Percentiles rank a stretch among this genome's conserved stretches.
Conservation (phyloP, 2,113 vertebrate species). For the Hyaena hyaena region DNA sequence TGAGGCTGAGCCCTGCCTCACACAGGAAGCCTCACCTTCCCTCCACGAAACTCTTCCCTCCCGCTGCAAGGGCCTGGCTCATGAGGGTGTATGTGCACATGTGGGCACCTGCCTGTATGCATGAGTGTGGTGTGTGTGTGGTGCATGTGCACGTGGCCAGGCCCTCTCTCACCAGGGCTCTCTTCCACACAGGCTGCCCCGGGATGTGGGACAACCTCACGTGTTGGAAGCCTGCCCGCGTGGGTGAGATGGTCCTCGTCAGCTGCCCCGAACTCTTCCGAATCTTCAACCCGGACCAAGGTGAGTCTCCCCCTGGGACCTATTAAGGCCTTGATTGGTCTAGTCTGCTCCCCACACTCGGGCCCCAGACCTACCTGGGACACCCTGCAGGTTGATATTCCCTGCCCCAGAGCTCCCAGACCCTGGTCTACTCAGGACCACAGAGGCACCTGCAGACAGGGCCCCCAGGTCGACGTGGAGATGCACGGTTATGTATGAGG, state of each 20-base stretch:
- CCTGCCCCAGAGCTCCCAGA: neutral
- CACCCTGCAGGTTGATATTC: fast-evolving
- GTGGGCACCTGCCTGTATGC: neutral
- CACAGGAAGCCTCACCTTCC: neutral
- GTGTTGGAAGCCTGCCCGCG: slow-evolving; percentile 93
- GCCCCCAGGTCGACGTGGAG: neutral
- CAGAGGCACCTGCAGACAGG: neutral
- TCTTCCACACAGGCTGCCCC: slow-evolving; percentile 87
- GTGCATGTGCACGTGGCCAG: neutral
- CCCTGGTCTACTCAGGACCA: neutral
- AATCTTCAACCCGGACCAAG: slow-evolving; percentile 92
- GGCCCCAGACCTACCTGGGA: too few species aligned
- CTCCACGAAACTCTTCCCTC: too few species aligned
- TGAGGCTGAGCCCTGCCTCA: neutral
- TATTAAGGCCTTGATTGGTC: neutral
- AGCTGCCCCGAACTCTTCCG: slow-evolving; percentile 94
- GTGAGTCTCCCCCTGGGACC: slow-evolving; percentile 81
- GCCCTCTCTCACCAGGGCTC: neutral
- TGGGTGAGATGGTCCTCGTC: slow-evolving; percentile 92
- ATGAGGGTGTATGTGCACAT: neutral
- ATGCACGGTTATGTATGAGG: fast-evolving
- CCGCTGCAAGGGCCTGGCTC: neutral
- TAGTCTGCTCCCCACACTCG: fast-evolving
- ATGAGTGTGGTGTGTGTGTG: neutral
- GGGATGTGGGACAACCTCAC: slow-evolving; percentile 99